phyloP scores from a whole-genome alignment of 2,888 invertebrate genomes.

The Aporophyla lueneburgensis region DNA sequence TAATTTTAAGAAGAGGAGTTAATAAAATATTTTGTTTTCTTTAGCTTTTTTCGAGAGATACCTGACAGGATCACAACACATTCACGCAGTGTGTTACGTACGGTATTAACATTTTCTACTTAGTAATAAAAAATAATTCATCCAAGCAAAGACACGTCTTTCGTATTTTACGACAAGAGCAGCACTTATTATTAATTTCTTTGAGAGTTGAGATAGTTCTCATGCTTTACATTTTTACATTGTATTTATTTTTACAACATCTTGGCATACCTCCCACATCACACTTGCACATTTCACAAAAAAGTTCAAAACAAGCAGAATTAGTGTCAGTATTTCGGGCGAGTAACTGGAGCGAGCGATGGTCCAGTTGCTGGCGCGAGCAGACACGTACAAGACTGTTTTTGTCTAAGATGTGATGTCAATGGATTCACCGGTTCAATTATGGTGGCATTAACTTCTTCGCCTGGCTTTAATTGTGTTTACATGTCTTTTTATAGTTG shows the following conservation, averaged over 20 bases:
- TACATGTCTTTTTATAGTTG: neutral
- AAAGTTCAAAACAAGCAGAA: slow-evolving; percentile 57
- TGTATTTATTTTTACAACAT: slow-evolving; percentile 40
- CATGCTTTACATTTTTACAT: slow-evolving; percentile 26
- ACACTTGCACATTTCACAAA: slow-evolving; percentile 72
- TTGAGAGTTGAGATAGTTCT: slow-evolving; percentile 27
- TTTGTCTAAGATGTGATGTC: slow-evolving; percentile 56
- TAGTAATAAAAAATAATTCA: slow-evolving; percentile 31
- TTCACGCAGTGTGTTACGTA: neutral
- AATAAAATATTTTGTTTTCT: neutral
- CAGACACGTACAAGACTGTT: slow-evolving; percentile 62
- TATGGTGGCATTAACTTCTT: slow-evolving; percentile 17
- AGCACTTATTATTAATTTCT: slow-evolving; percentile 22
- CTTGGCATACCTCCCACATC: slow-evolving; percentile 36
- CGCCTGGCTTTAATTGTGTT: neutral
- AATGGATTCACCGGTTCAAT: slow-evolving; percentile 46
- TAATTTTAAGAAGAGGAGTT: neutral
- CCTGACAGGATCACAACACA: slow-evolving; percentile 1
- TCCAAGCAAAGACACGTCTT: slow-evolving; percentile 19
- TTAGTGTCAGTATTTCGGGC: slow-evolving; percentile 67
- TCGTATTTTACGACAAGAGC: slow-evolving; percentile 27
- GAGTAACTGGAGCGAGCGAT: slow-evolving; percentile 64
- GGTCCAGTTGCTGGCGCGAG: slow-evolving; percentile 57
- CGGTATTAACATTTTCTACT: slow-evolving; percentile 7
- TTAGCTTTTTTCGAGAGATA: neutral